Conservation (phyloP, 2,113 vertebrate species). For the Lonchura striata region DNA sequence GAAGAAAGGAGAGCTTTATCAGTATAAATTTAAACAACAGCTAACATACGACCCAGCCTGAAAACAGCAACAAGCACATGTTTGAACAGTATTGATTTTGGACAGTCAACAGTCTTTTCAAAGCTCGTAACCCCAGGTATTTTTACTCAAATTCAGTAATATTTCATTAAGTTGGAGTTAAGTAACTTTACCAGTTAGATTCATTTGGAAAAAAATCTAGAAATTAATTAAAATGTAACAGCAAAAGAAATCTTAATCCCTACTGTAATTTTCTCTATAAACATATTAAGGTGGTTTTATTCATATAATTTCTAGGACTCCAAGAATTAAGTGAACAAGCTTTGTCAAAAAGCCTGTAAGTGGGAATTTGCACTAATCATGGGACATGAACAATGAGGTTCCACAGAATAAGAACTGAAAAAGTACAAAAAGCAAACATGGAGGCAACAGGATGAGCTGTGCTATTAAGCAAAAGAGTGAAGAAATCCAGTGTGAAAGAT, state of each 20-base stretch:
- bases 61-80: background rate
- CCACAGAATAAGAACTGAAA: background rate
- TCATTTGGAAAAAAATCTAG: background rate
- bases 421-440: background rate
- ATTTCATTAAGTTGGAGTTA: background rate
- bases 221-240: background rate
- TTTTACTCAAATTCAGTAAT: background rate
- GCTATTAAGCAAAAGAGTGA: background rate
- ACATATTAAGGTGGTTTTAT: background rate
- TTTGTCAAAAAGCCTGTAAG: background rate
- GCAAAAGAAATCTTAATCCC: background rate
- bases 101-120: background rate
- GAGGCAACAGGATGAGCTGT: background rate
- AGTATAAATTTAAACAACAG: background rate
- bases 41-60: background rate
- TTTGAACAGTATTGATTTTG: background rate
- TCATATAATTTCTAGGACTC: background rate
- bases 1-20: conserved; percentile 13
- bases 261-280: background rate
- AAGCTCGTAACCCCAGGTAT: background rate
- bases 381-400: background rate
- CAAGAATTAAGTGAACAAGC: background rate
- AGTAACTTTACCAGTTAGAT: background rate
- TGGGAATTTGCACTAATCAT: background rate
- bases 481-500: background rate